phyloP scores from a whole-genome alignment of 2,113 vertebrate genomes.

The Hoplias malabaricus region DNA sequence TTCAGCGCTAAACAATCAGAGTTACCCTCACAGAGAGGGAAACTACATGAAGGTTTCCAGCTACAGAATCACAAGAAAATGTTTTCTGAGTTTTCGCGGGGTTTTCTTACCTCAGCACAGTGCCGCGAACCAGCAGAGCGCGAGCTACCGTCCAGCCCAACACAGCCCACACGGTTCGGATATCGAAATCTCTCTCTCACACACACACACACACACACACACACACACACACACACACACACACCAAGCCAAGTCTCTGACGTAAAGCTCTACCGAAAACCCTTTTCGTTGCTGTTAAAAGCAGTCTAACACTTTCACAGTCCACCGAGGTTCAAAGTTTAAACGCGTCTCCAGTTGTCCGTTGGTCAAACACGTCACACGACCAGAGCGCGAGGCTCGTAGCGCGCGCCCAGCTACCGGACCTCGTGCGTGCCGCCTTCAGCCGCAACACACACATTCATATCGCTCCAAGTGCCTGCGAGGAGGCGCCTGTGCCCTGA shows the following conservation, averaged over 20 bases:
- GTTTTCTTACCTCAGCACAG: slow-evolving; percentile 18
- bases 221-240: background rate
- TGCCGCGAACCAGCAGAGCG: background rate
- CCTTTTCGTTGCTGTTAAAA: no score
- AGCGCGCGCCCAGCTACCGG: background rate
- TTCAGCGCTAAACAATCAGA: background rate
- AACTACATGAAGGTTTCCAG: background rate
- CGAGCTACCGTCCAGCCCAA: background rate
- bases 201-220: background rate
- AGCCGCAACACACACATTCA: background rate
- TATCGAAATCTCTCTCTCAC: no score
- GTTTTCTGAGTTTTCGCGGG: background rate
- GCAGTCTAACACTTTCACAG: background rate
- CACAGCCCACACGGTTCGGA: no score
- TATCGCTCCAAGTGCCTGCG: background rate
- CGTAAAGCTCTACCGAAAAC: slow-evolving; percentile 2
- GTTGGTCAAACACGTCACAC: background rate
- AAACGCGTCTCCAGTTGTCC: background rate
- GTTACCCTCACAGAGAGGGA: background rate
- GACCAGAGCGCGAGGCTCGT: background rate
- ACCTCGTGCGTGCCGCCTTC: background rate
- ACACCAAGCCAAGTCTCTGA: slow-evolving; percentile 2
- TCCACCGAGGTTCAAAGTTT: no score
- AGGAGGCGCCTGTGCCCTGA: background rate
- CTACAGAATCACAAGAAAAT: background rate